A percentile compares a stretch with the other conserved stretches of the same genome.
Conservation (phyloP, 1,140 invertebrate genomes). For the Meloidogyne hapla region DNA sequence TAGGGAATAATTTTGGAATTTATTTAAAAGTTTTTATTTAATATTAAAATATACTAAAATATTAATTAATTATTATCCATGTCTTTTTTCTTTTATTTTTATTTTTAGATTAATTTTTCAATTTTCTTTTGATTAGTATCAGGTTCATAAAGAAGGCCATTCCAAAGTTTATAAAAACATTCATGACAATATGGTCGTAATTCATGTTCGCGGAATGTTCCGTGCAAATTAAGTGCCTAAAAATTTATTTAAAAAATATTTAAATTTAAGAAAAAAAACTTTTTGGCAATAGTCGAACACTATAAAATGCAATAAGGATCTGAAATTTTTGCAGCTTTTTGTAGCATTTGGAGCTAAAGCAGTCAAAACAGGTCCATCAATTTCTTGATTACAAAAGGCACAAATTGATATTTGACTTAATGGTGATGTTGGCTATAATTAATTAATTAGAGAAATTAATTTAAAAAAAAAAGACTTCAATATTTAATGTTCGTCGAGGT, state of each 20-base stretch:
- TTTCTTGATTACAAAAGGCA: slow-evolving; percentile 62
- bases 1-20: no score
- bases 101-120: slow-evolving; percentile 42
- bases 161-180: slow-evolving; percentile 63
- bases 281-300: slow-evolving; percentile 64
- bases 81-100: no score
- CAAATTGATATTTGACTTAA: slow-evolving; percentile 49
- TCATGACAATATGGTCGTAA: slow-evolving; percentile 58
- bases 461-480: slow-evolving; percentile 45
- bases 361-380: slow-evolving; percentile 59
- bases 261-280: slow-evolving; percentile 19
- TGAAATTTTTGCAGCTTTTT: slow-evolving; percentile 63
- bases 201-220: slow-evolving; percentile 63
- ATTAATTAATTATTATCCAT: no score
- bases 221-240: slow-evolving; percentile 60
- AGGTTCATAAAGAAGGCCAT: slow-evolving; percentile 55
- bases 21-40: no score
- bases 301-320: slow-evolving; percentile 59
- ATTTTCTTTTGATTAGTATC: slow-evolving; percentile 46
- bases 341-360: slow-evolving; percentile 59
- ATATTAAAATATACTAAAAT: no score
- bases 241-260: not conserved
- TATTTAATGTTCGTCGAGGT: slow-evolving; percentile 59
- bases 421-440: slow-evolving; percentile 47
- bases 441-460: not conserved